phyloP scores from a whole-genome alignment of 2,113 vertebrate genomes.

The Anas platyrhynchos region DNA sequence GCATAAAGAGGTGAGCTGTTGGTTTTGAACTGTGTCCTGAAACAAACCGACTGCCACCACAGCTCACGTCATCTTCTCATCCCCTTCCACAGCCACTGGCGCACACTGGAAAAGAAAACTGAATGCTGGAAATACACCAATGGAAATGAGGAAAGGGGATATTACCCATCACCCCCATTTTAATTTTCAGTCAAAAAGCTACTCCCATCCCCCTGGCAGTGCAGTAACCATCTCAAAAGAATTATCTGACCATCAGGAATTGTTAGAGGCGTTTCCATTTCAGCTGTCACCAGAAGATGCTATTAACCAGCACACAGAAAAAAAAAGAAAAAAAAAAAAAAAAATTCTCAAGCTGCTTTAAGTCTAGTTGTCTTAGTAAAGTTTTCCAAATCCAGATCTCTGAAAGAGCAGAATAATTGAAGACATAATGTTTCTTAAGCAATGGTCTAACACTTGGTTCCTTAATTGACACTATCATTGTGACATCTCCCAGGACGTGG shows the following conservation, averaged over 20 bases:
- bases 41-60: neutral
- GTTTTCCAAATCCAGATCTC: neutral
- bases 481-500: neutral
- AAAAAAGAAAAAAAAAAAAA: neutral
- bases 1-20: neutral
- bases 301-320: neutral
- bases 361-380: neutral
- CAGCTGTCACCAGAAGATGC: neutral
- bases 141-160: neutral
- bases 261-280: neutral
- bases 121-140: neutral
- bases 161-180: neutral
- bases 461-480: fast-evolving
- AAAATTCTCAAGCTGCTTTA: neutral
- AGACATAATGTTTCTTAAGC: neutral
- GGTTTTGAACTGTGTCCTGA: neutral
- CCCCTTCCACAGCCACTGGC: neutral
- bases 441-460: neutral
- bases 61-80: neutral
- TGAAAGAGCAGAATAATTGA: neutral
- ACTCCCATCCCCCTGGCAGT: neutral
- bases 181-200: neutral
- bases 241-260: neutral
- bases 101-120: neutral
- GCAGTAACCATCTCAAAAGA: neutral